These are phyloP conservation scores for Dendronephthya gigantea DNA, from an alignment of 64 coral and sea anemone genomes.

Conservation along the genomic window DNA sequence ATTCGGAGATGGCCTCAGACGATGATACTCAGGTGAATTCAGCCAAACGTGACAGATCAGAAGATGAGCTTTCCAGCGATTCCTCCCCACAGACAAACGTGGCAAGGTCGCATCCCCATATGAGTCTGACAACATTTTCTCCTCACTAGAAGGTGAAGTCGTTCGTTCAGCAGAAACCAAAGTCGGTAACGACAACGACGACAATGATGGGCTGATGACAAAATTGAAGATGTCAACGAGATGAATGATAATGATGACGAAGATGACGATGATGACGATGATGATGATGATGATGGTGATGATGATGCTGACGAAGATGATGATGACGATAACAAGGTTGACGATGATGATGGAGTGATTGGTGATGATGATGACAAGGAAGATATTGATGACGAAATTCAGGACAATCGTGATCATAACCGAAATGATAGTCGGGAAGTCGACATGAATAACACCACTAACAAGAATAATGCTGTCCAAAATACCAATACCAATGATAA, in stretches of 20 bases:
- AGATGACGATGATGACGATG: background rate
- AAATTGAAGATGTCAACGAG: too few relatives aligned
- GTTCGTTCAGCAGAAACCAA: background rate
- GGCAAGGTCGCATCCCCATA: background rate
- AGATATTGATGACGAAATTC: too few relatives aligned
- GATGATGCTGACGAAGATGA: background rate
- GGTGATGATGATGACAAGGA: background rate
- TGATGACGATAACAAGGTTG: background rate
- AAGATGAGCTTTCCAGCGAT: background rate
- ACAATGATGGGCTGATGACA: background rate
- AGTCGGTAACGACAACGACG: background rate
- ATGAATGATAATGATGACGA: too few relatives aligned
- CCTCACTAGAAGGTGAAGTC: background rate
- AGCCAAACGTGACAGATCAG: too few relatives aligned
- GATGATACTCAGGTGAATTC: too few relatives aligned
- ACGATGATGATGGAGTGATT: background rate
- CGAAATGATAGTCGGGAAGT: too few relatives aligned
- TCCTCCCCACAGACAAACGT: background rate
- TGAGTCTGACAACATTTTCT: background rate
- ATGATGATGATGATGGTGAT: background rate
- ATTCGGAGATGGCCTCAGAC: too few relatives aligned
- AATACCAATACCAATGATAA: too few relatives aligned
- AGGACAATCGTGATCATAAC: too few relatives aligned
- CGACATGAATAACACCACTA: too few relatives aligned
- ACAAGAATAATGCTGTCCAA: too few relatives aligned